Evolutionary conservation across 2,888 invertebrate genomes (phyloP).

Genomic region (Ectemnius cavifrons): DNA sequence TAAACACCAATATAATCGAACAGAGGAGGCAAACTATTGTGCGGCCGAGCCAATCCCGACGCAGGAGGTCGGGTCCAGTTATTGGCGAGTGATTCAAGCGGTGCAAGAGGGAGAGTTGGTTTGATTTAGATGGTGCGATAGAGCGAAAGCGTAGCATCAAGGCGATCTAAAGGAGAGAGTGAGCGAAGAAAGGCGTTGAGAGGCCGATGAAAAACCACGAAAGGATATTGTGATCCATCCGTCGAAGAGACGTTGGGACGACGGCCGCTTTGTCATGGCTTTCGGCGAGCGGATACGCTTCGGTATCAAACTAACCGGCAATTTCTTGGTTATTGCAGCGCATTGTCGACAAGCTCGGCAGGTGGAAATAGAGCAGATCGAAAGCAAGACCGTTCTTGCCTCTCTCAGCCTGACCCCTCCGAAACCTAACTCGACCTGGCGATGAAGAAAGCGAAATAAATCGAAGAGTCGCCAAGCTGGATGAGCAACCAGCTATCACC

Average conservation of each 20-base stretch:
- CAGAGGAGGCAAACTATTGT: no score
- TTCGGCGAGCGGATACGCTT: slow-evolving; percentile 33
- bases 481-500: slow-evolving; percentile 57
- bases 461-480: slow-evolving; percentile 49
- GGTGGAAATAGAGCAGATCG: slow-evolving; percentile 60
- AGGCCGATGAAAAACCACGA: slow-evolving; percentile 15
- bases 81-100: slow-evolving; percentile 14
- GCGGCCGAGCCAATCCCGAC: neutral
- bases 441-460: slow-evolving; percentile 48
- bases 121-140: slow-evolving; percentile 49
- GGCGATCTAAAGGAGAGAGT: neutral
- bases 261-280: slow-evolving; percentile 44
- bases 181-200: neutral
- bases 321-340: slow-evolving; percentile 63
- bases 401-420: no score
- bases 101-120: slow-evolving; percentile 12
- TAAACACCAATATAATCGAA: neutral
- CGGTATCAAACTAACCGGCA: slow-evolving; percentile 61
- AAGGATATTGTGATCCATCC: slow-evolving; percentile 24
- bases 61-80: slow-evolving; percentile 12
- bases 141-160: slow-evolving; percentile 27
- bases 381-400: slow-evolving; percentile 1
- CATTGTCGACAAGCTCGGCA: slow-evolving; percentile 57
- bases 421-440: no score
- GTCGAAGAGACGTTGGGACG: slow-evolving; percentile 44